A percentile compares a stretch with the other conserved stretches of the same genome.
Conservation (phyloP, 2,797 vertebrate genomes). For the Taeniopygia guttata region DNA sequence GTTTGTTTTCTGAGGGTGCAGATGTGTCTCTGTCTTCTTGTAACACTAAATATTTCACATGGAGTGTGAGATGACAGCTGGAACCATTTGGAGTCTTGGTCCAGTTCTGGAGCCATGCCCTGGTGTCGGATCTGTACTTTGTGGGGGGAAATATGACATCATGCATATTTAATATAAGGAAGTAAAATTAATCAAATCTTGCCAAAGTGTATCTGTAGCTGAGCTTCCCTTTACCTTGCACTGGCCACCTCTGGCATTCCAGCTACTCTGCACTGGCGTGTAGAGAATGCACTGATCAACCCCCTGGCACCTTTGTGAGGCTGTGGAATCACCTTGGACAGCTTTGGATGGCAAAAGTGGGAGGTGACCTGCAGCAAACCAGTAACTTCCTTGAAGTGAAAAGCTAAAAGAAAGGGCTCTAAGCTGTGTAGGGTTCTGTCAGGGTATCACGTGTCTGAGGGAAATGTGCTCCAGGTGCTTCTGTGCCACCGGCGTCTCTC, state of each 20-base stretch:
- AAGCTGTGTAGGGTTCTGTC: background rate
- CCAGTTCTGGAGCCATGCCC: background rate
- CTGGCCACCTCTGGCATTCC: background rate
- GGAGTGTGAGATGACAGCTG: background rate
- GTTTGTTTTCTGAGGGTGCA: background rate
- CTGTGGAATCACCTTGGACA: background rate
- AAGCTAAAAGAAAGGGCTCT: background rate
- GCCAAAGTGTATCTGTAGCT: background rate
- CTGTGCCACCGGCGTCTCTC: rapidly evolving
- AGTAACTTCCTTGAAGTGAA: background rate
- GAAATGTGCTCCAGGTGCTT: background rate
- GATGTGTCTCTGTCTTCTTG: background rate
- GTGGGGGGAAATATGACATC: background rate
- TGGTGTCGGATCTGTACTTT: background rate
- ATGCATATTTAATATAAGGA: background rate
- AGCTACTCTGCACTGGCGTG: background rate
- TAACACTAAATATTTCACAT: background rate
- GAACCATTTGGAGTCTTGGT: background rate
- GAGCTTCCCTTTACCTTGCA: background rate
- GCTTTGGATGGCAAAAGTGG: background rate
- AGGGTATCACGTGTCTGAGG: background rate
- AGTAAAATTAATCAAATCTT: background rate
- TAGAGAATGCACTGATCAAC: background rate
- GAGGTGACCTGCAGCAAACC: background rate
- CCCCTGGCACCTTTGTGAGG: slow-evolving; percentile 43